phyloP scores from a whole-genome alignment of 2,888 invertebrate species.

The Phragmatobia fuliginosa region DNA sequence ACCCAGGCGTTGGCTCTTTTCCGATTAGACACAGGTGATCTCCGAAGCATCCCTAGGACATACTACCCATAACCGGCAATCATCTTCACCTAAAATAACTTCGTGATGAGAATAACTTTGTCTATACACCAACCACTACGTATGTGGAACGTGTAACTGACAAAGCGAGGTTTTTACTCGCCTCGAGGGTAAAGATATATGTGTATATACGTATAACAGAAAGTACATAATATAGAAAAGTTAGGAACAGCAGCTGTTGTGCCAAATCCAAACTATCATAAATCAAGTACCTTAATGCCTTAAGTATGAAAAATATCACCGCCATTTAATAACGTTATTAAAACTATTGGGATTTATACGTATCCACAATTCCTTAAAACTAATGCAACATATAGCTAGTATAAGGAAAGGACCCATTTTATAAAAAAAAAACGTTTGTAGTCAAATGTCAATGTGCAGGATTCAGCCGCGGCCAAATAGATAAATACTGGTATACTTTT shows the following conservation, averaged over 20 bases:
- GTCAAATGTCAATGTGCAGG: not conserved
- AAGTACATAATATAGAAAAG: not conserved
- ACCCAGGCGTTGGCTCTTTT: no score
- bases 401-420: not conserved
- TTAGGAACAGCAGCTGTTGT: not conserved
- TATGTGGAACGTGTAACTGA: no score
- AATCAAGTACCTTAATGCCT: not conserved
- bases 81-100: no score
- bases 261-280: not conserved
- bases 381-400: not conserved
- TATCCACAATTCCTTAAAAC: conserved; percentile 6
- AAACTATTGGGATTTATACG: not conserved
- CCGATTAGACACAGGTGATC: no score
- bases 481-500: no score
- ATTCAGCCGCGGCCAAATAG: not conserved
- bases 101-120: no score
- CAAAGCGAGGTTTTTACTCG: no score
- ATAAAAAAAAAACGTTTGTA: not conserved
- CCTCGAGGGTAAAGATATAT: no score
- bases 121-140: no score
- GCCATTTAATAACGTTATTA: not conserved
- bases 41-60: no score
- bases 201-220: no score
- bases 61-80: no score
- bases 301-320: not conserved